Base-by-base conservation (phyloP, 1,140 invertebrate species). In the Leucophenga varia region DNA sequence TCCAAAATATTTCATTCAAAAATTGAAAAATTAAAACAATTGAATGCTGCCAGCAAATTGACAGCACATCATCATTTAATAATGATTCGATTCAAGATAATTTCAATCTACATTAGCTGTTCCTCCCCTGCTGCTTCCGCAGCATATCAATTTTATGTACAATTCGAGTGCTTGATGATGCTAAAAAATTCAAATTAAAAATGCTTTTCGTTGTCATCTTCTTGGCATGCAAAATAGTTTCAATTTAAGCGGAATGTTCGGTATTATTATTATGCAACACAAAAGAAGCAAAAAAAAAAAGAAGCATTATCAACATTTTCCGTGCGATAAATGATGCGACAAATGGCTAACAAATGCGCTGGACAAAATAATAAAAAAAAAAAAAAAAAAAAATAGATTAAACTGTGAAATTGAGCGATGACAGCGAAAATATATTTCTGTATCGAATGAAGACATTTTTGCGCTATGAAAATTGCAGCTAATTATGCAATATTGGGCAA, bases 181-280 rank as follows among this genome's bases (percentile, higher is more conserved):
- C n/a, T n/a, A n/a, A n/a, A 63, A 65, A 65, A 67, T 65, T 65
- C 63, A 65, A 65, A 65, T 65, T 65, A 65, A 65, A n/a, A 65
- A 65, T 65, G 52, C 63, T 67, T 67, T 46, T 40, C 55, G n/a
- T n/a, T n/a, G n/a, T n/a, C n/a, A n/a, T n/a, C n/a, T n/a, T n/a
- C n/a, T 55, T 67, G 61, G 47, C 59, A 65, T 65, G 61, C 59
- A 65, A 67, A 65, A 67, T 65, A 65, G 63, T 67, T 65, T 61
- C 63, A 67, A 67, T 65, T 65, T 63, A 34, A 7, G 32, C 44
- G 52, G 63, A 65, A 67, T 65, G 63, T 56, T 65, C 63, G n/a
- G n/a, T n/a, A n/a, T n/a, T n/a, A n/a, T n/a, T n/a, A 67, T 65
- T 65, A 65, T 53, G 59, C 58, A 53, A 45, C 55, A 36, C 10